Evolutionary conservation across 2,113 vertebrate species (phyloP).

Genomic region (Zapus hudsonius): DNA sequence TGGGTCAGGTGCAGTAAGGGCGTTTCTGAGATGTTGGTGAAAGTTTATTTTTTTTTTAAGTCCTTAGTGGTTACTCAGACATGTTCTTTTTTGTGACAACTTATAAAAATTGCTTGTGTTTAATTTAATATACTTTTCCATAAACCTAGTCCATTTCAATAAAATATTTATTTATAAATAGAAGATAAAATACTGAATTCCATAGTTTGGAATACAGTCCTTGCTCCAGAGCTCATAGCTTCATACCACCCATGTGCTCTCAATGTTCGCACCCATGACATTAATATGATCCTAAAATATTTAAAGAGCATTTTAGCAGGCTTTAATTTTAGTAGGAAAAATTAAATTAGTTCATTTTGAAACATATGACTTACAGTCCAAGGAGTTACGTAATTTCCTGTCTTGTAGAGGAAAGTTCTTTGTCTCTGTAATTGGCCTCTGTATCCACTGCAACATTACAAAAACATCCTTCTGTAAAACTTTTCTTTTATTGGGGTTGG

Average conservation of each 20-base stretch:
- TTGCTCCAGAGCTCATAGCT: neutral
- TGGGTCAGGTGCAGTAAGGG: fast-evolving
- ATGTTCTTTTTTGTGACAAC: neutral
- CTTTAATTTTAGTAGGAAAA: neutral
- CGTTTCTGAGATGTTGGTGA: neutral
- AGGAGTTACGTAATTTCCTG: slow-evolving; percentile 58
- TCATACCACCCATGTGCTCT: neutral
- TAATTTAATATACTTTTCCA: neutral
- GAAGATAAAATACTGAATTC: neutral
- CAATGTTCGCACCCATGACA: neutral
- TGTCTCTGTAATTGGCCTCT: slow-evolving; percentile 49
- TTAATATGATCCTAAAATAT: slow-evolving; percentile 22
- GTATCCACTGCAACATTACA: slow-evolving; percentile 2
- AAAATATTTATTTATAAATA: neutral
- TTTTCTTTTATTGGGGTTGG: slow-evolving; percentile 18
- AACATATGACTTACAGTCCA: slow-evolving; percentile 54
- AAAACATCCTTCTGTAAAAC: slow-evolving; percentile 60
- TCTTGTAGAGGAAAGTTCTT: slow-evolving; percentile 26
- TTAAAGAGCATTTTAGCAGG: slow-evolving; percentile 17
- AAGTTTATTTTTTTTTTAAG: neutral
- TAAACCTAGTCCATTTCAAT: neutral
- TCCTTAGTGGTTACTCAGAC: neutral
- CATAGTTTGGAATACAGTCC: neutral
- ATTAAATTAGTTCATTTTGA: slow-evolving; percentile 47
- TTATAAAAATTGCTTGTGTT: neutral